These are phyloP conservation scores for Macrosteles quadrilineatus DNA, from an alignment of 1,140 invertebrate species.

Conservation along the genomic window DNA sequence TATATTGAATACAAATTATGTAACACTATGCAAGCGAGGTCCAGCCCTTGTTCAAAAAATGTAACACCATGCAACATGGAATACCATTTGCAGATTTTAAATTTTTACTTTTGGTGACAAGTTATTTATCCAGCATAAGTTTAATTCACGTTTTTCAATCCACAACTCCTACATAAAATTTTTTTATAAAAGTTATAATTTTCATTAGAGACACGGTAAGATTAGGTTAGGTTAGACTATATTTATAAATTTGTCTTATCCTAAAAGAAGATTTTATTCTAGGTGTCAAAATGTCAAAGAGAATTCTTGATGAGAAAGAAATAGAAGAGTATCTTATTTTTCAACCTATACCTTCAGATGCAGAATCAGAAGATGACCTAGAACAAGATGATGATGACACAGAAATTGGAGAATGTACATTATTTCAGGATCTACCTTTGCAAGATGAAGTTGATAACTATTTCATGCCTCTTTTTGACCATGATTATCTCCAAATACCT, in stretches of 20 bases:
- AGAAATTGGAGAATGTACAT: too few species aligned
- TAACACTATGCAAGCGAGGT: neutral
- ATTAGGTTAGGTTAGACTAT: slow-evolving; percentile 5
- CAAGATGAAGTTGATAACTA: neutral
- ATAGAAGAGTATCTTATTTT: too few species aligned
- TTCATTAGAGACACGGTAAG: slow-evolving; percentile 10
- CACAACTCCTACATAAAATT: neutral
- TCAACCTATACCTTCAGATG: too few species aligned
- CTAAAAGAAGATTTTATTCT: slow-evolving; percentile 9
- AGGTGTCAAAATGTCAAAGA: slow-evolving; percentile 22
- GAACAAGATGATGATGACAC: too few species aligned
- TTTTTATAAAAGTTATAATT: neutral
- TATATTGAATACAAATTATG: neutral
- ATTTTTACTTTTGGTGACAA: neutral
- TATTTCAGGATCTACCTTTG: neutral
- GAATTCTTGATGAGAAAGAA: slow-evolving; percentile 19
- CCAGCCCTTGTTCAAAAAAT: slow-evolving; percentile 21
- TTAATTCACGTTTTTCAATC: slow-evolving; percentile 5
- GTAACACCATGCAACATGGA: slow-evolving; percentile 21
- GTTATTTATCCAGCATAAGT: slow-evolving; percentile 5
- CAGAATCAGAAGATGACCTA: too few species aligned
- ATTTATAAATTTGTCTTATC: slow-evolving; percentile 1
- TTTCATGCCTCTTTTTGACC: neutral
- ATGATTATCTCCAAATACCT: too few species aligned
- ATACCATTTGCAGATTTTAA: slow-evolving; percentile 1